These are phyloP conservation scores for Quadroppia sp. DNA, from an alignment of 2,888 invertebrate species.

Conservation along the genomic window DNA sequence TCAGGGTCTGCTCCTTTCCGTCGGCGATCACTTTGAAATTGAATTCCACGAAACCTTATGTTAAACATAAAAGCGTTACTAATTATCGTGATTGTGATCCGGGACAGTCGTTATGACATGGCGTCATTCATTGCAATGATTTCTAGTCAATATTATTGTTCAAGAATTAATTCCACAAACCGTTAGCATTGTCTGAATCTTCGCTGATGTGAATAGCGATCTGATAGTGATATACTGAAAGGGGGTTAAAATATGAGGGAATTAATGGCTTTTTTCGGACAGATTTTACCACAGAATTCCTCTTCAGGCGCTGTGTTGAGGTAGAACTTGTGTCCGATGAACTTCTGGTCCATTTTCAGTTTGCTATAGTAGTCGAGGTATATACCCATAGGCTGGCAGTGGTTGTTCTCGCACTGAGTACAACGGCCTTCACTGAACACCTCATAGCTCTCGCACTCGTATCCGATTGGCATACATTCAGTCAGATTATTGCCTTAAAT, in stretches of 20 bases:
- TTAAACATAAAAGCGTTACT: neutral
- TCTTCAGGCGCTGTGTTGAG: neutral
- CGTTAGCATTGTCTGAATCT: neutral
- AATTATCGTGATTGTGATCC: neutral
- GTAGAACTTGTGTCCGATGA: neutral
- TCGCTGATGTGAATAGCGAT: neutral
- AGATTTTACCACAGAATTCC: conserved; percentile 1
- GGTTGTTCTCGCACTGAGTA: neutral
- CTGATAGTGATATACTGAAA: conserved; percentile 30
- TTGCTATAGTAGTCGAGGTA: neutral
- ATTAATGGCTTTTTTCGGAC: neutral
- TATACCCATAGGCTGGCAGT: neutral
- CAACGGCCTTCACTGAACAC: conserved; percentile 22
- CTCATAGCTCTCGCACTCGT: neutral
- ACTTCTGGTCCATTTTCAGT: neutral
- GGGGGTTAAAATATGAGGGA: neutral
- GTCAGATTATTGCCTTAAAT: neutral
- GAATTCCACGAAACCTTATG: neutral
- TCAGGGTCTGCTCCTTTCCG: neutral
- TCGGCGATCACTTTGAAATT: neutral
- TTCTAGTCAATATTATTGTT: no score
- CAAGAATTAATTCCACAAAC: no score
- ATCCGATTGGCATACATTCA: neutral
- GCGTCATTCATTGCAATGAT: no score
- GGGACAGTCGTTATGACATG: no score